Evolutionary conservation across 2,888 invertebrate species (phyloP), one percentile per base, ranked within the genome.

Genomic region (Trichacis sp.): DNA sequence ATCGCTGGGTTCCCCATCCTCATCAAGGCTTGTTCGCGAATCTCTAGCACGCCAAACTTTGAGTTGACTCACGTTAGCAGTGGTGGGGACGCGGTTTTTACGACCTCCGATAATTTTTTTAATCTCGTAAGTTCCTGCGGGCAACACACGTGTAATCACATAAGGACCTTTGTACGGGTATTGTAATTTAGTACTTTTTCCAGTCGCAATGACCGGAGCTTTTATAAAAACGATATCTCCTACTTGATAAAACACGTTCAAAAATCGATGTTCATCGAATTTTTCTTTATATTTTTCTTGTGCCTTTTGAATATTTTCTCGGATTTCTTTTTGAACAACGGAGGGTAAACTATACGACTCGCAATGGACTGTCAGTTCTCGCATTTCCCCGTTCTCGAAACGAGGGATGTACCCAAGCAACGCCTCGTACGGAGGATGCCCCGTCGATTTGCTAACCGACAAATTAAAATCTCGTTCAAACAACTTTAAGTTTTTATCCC

Each of bases 11-110:
- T 24, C 24, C 24, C 8, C 24, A 24, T 5, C n/a, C n/a, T n/a
- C n/a, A n/a, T n/a, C n/a, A n/a, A n/a, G n/a, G n/a, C n/a, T n/a
- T n/a, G n/a, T n/a, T n/a, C n/a, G n/a, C n/a, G n/a, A 5, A 24
- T 24, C 24, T 24, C 24, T 24, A 3, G 24, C 24, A 24, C 45
- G 45, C 20, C 45, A 45, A 19, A 45, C 20, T 45, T 45, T 45
- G 1, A 45, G 4, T 45, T 45, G 45, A 15, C 20, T 45, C 2
- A 20, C 45, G n/a, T 45, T 8, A 11, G 45, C 20, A 1, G 19
- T 45, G 2, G 19, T 45, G 19, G 1, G n/a, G 2, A 4, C 8
- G 2, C 45, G 2, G 3, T n/a, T 45, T 6, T 18, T 19, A 2
- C 20, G 1, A 6, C 1, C 3, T 8, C 12, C 19, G 2, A 4